These are phyloP conservation scores for Lithobates sylvaticus DNA, from an alignment of 2,797 vertebrate species.

Conservation along the genomic window DNA sequence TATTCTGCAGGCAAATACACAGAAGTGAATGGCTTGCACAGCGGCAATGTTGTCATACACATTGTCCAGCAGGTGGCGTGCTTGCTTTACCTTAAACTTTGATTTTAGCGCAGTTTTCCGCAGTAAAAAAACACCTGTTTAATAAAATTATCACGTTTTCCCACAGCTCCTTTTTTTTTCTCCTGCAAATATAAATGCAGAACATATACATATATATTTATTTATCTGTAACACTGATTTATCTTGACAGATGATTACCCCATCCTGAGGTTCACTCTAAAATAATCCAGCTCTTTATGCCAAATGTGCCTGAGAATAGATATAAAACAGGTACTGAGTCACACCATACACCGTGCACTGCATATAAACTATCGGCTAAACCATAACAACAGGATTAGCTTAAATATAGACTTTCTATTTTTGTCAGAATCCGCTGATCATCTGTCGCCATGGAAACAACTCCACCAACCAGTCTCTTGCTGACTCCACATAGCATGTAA, in stretches of 20 bases:
- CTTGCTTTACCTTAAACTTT: neutral
- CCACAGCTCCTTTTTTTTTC: neutral
- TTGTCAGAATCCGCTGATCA: conserved; percentile 36
- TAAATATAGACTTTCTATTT: conserved; percentile 56
- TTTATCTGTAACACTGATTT: neutral
- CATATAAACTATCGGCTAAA: conserved; percentile 15
- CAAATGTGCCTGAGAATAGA: conserved; percentile 41
- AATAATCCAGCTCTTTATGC: conserved; percentile 67
- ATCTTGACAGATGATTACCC: conserved; percentile 61
- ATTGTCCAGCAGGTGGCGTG: neutral
- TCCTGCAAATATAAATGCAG: neutral
- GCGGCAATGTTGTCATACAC: no score
- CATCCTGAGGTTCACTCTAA: conserved; percentile 63
- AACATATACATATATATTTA: neutral
- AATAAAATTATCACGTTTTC: neutral
- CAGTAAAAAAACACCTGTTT: conserved; percentile 1
- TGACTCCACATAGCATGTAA: conserved; percentile 11
- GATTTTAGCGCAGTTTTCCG: neutral
- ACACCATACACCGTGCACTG: conserved; percentile 2
- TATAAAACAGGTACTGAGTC: conserved; percentile 38
- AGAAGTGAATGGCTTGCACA: neutral
- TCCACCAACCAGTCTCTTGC: conserved; percentile 15
- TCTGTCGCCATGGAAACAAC: conserved; percentile 48
- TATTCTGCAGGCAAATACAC: neutral
- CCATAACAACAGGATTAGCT: conserved; percentile 21